Evolutionary conservation across 2,797 vertebrate genomes (phyloP).

Genomic region (Sebastolobus alascanus): DNA sequence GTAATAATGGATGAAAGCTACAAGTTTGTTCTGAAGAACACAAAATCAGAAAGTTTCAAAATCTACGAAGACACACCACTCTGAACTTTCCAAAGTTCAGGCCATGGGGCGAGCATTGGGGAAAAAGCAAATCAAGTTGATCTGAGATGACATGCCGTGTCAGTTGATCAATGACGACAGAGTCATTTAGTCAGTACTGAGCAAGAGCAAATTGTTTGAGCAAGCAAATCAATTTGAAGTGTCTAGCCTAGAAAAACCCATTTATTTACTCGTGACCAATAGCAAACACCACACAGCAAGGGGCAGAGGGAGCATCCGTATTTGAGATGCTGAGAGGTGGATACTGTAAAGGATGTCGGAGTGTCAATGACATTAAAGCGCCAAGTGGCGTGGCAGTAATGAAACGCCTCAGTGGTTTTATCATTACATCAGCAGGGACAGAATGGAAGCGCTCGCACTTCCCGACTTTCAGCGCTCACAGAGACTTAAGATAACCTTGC

Average conservation of each 20-base stretch:
- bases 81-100: constrained; percentile 23
- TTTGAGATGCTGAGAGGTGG: constrained; percentile 66
- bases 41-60: constrained; percentile 21
- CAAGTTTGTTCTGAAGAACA: constrained; percentile 19
- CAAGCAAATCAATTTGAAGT: constrained; percentile 84
- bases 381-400: constrained; percentile 69
- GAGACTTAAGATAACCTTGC: constrained; percentile 80
- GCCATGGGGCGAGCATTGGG: constrained; percentile 11
- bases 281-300: constrained; percentile 63
- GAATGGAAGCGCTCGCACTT: constrained; percentile 66
- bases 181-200: constrained; percentile 84
- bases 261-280: constrained; percentile 81
- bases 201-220: constrained; percentile 84
- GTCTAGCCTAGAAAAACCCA: constrained; percentile 66
- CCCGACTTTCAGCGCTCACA: constrained; percentile 73
- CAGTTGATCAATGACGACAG: constrained; percentile 79
- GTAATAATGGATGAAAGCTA: constrained; percentile 37
- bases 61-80: background rate
- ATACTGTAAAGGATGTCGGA: constrained; percentile 74
- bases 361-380: constrained; percentile 77
- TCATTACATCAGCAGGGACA: constrained; percentile 75
- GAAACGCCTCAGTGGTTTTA: constrained; percentile 81
- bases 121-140: constrained; percentile 62
- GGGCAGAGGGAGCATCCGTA: constrained; percentile 57
- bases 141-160: constrained; percentile 73